Percentiles rank a stretch among this genome's conserved stretches.
Evolutionary conservation across 2,888 invertebrate species (phyloP).

Genomic region (Apotomis capreana): DNA sequence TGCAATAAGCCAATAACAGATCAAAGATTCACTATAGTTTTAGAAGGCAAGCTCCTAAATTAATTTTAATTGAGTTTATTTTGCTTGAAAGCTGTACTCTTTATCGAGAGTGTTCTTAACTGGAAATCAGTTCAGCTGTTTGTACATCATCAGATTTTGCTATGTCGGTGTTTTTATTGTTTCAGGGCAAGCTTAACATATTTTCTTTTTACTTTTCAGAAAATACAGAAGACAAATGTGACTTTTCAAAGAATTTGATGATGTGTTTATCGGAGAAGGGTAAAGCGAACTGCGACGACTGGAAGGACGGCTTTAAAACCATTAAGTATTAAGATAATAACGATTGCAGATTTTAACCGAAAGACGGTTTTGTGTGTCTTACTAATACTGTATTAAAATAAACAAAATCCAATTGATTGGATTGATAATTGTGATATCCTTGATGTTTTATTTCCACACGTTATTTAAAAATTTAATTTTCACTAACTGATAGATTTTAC

Average conservation of each 20-base stretch:
- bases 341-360: not conserved
- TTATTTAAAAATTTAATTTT: not conserved
- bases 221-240: conserved; percentile 84
- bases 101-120: no score
- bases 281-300: conserved; percentile 89
- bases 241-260: conserved; percentile 85
- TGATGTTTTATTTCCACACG: not conserved
- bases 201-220: conserved; percentile 62
- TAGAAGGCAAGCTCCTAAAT: no score
- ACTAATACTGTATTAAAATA: not conserved
- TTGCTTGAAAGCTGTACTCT: no score
- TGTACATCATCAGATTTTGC: no score
- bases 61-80: no score
- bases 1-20: no score
- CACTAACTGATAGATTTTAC: no score
- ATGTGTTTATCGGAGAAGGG: conserved; percentile 88
- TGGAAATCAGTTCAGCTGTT: no score
- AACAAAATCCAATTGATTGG: not conserved
- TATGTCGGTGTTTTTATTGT: no score
- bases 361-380: conserved; percentile 17
- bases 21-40: no score
- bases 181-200: no score
- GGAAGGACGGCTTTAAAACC: conserved; percentile 80
- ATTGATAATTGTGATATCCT: not conserved
- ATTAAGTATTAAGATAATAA: conserved; percentile 18